Base-by-base conservation (phyloP, 1,140 invertebrate species). In the Triops cancriformis region DNA sequence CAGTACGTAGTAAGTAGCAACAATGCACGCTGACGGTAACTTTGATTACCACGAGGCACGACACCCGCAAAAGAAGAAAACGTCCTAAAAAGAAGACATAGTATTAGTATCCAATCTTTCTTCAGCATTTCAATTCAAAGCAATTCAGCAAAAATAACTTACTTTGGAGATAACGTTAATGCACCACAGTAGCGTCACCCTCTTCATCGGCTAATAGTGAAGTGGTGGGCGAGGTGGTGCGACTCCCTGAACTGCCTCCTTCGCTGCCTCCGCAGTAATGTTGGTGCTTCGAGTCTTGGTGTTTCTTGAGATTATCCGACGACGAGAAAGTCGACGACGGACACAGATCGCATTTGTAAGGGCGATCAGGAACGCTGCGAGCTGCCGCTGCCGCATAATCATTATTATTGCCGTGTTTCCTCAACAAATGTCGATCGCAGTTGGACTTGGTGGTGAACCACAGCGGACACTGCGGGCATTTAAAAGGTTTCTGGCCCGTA, bases 361-460 rank as follows among this genome's bases (percentile, higher is more conserved):
- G 93, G 72, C 92, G 85, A 81, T 95, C 93, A 0, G 91, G 91
- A 0, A 92, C 91, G 80, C 91, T 90, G 78, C 91, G 85, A 6
- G 41, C 27, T 28, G 51, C 78, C 26, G 76, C 64, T 23, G 26
- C 37, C 43, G 42, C 74, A 73, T 41, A 51, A 26, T 75, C 73
- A 76, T 78, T 41, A 81, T 83, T 11, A n/a, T 85, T 88, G 26
- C 89, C 92, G 83, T 98, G 96, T 83, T 97, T 97, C 18, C 95
- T 87, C 26, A 96, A 85, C 75, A 98, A 84, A 83, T 98, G 97
- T 18, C 96, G 90, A 81, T 98, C 97, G 83, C 97, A 95, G 84
- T 98, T 98, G 1, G 94, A 97, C 82, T 98, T 98, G 0, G 96
- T 98, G 4, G 96, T 98, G 84, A 98, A 98, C 0, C 95, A 88